These are phyloP conservation scores for Drosophila meridionalis DNA, from an alignment of 2,888 invertebrate genomes.

Conservation along the genomic window DNA sequence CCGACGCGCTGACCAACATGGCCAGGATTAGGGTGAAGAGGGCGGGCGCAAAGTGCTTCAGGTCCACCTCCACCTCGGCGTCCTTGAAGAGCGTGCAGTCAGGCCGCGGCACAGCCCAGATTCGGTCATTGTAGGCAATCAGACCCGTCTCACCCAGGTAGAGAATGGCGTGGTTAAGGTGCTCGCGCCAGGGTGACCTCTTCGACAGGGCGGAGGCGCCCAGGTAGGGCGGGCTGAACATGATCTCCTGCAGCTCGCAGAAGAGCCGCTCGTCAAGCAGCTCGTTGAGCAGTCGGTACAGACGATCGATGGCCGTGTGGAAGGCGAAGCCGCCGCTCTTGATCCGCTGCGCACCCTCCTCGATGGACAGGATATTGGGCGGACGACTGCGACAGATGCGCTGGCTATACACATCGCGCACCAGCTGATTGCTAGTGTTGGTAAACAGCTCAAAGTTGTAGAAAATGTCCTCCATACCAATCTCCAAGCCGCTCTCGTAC, in stretches of 20 bases:
- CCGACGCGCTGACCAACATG: constrained; percentile 64
- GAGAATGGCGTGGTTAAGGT: constrained; percentile 69
- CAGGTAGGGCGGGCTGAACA: constrained; percentile 66
- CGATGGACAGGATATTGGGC: constrained; percentile 70
- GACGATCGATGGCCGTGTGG: constrained; percentile 76
- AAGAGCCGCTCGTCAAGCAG: constrained; percentile 69
- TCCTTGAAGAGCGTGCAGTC: constrained; percentile 74
- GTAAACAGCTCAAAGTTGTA: constrained; percentile 79
- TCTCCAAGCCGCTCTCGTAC: constrained; percentile 75
- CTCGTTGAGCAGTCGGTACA: constrained; percentile 70
- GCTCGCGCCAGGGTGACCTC: constrained; percentile 76
- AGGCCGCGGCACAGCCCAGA: constrained; percentile 72
- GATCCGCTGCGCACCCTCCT: constrained; percentile 72
- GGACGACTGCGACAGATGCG: constrained; percentile 71
- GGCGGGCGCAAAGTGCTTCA: constrained; percentile 82
- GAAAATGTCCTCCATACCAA: constrained; percentile 83
- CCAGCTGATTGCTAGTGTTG: constrained; percentile 68
- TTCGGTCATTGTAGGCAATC: constrained; percentile 70
- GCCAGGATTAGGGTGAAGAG: constrained; percentile 70
- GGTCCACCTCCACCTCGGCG: constrained; percentile 78
- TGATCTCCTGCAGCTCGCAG: constrained; percentile 82
- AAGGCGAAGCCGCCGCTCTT: constrained; percentile 81
- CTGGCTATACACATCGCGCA: constrained; percentile 67
- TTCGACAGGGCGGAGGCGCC: constrained; percentile 54
- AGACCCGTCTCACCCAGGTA: constrained; percentile 72